Evolutionary conservation across 1,140 invertebrate species (phyloP).

Genomic region (Ruditapes philippinarum): DNA sequence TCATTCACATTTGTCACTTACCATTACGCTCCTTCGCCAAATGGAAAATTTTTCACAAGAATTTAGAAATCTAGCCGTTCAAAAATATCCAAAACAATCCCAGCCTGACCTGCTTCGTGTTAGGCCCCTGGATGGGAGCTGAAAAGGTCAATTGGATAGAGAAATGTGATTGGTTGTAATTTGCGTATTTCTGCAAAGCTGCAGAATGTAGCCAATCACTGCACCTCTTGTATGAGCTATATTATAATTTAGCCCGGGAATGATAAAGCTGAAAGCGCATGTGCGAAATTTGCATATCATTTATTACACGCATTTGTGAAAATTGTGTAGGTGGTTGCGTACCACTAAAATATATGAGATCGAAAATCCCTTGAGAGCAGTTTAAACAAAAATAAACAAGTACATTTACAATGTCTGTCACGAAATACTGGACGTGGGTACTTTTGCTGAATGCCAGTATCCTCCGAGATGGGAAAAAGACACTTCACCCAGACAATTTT

Average conservation of each 20-base stretch:
- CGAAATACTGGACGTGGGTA: too few species aligned
- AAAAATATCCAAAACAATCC: conserved; percentile 60
- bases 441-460: too few species aligned
- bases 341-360: neutral
- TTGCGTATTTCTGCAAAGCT: conserved; percentile 34
- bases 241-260: neutral
- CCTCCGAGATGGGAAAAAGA: too few species aligned
- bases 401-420: too few species aligned
- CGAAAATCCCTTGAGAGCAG: too few species aligned
- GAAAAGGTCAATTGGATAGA: conserved; percentile 48
- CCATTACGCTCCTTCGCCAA: neutral
- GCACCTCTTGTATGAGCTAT: neutral
- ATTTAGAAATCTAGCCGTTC: neutral
- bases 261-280: conserved; percentile 1
- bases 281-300: conserved; percentile 44
- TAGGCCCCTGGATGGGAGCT: conserved; percentile 75
- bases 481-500: too few species aligned
- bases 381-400: too few species aligned
- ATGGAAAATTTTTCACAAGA: neutral
- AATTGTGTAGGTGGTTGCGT: neutral
- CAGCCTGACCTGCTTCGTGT: conserved; percentile 62
- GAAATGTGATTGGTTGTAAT: conserved; percentile 70
- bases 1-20: neutral
- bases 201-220: conserved; percentile 66
- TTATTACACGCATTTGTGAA: neutral